These are phyloP conservation scores for Spinus olivaceus DNA, from an alignment of 2,797 vertebrate species.

Conservation along the genomic window DNA sequence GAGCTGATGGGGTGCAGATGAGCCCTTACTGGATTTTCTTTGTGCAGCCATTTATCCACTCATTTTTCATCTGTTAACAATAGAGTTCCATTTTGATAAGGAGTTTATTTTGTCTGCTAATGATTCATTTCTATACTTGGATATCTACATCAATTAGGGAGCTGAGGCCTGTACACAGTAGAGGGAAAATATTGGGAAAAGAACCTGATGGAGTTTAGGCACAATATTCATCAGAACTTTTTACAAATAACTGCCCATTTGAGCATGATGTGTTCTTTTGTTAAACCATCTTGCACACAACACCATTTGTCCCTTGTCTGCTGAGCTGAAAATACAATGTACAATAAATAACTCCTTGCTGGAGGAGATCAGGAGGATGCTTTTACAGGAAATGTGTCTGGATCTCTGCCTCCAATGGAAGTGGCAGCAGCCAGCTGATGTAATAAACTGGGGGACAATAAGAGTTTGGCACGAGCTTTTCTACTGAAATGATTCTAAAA, in stretches of 20 bases:
- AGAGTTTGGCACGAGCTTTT: background rate
- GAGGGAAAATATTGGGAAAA: background rate
- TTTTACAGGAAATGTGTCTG: background rate
- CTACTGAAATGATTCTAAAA: background rate
- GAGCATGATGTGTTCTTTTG: background rate
- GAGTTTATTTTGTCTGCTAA: slow-evolving; percentile 57
- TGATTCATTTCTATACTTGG: slow-evolving; percentile 18
- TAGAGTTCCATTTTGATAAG: slow-evolving; percentile 22
- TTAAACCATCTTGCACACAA: background rate
- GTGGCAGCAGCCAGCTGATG: background rate
- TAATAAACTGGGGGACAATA: background rate
- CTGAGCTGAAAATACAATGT: background rate
- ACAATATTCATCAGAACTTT: background rate
- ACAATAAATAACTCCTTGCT: background rate
- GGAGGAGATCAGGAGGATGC: background rate
- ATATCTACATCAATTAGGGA: background rate
- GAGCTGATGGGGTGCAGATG: slow-evolving; percentile 4
- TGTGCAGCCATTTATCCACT: background rate
- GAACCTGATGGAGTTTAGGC: background rate
- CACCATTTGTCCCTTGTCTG: background rate
- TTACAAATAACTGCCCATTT: background rate
- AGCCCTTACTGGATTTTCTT: slow-evolving; percentile 45
- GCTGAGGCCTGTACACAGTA: background rate
- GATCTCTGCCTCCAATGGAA: background rate
- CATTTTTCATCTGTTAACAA: slow-evolving; percentile 44